Conservation (phyloP, 2,888 invertebrate genomes). For the Frankliniella intonsa region DNA sequence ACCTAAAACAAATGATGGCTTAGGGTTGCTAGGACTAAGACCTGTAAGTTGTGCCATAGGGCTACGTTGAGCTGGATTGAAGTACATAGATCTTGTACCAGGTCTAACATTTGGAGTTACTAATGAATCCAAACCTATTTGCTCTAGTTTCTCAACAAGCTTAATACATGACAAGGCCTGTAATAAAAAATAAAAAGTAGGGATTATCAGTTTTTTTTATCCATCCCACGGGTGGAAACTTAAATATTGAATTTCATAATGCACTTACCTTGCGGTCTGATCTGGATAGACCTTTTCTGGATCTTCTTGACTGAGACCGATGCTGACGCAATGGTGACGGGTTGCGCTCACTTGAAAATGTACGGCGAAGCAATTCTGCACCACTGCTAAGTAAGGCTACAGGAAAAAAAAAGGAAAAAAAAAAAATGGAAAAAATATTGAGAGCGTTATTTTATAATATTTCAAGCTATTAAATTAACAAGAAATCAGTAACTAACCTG, state of each 20-base stretch:
- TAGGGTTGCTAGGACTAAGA: slow-evolving; percentile 46
- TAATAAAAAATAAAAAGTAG: not conserved
- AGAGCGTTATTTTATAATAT: not conserved
- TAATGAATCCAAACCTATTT: slow-evolving; percentile 62
- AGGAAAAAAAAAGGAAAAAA: slow-evolving; percentile 36
- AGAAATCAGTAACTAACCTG: slow-evolving; percentile 50
- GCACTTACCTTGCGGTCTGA: slow-evolving; percentile 42
- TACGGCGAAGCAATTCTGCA: slow-evolving; percentile 61
- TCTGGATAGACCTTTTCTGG: slow-evolving; percentile 45
- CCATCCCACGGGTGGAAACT: not conserved
- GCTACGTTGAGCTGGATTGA: slow-evolving; percentile 60
- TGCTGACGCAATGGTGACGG: slow-evolving; percentile 34
- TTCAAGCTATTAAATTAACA: slow-evolving; percentile 44
- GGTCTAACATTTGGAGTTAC: slow-evolving; percentile 60
- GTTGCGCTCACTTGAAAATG: slow-evolving; percentile 53
- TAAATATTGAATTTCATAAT: not conserved
- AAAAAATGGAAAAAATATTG: not conserved
- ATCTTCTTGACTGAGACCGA: slow-evolving; percentile 36
- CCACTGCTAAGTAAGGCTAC: slow-evolving; percentile 59
- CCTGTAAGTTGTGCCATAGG: slow-evolving; percentile 77
- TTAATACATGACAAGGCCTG: slow-evolving; percentile 29
- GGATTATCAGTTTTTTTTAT: not conserved
- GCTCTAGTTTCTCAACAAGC: slow-evolving; percentile 49
- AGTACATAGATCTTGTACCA: slow-evolving; percentile 58
- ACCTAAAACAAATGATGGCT: slow-evolving; percentile 18